These are phyloP conservation scores for Plectus sambesii DNA, from an alignment of 1,140 invertebrate species.

Conservation along the genomic window DNA sequence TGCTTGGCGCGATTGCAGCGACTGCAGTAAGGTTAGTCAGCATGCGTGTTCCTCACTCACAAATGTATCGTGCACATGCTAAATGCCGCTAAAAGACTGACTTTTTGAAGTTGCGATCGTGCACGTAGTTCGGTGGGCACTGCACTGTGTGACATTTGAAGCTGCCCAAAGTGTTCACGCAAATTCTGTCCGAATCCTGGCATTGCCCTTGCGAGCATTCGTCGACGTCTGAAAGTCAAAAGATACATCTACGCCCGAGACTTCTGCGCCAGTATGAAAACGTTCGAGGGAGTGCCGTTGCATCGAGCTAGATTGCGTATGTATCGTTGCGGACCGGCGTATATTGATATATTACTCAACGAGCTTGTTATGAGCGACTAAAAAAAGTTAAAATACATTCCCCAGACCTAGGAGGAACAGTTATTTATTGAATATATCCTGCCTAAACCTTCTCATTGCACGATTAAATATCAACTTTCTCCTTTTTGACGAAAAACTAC, in stretches of 20 bases:
- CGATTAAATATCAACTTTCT: no score
- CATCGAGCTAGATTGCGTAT: slow-evolving; percentile 5
- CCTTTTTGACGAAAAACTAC: no score
- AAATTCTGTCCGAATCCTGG: slow-evolving; percentile 61
- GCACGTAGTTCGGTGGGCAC: slow-evolving; percentile 69
- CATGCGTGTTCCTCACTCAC: background rate
- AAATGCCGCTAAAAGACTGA: slow-evolving; percentile 48
- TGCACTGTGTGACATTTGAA: slow-evolving; percentile 71
- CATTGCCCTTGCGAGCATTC: slow-evolving; percentile 60
- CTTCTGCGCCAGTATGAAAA: no score
- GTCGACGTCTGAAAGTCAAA: slow-evolving; percentile 80
- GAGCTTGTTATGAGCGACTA: no score
- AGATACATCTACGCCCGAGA: no score
- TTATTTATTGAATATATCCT: no score
- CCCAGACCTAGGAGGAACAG: no score
- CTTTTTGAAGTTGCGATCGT: slow-evolving; percentile 62
- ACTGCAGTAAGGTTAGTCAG: slow-evolving; percentile 21
- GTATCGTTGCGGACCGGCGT: no score
- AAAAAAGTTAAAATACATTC: no score
- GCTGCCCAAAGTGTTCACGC: slow-evolving; percentile 75
- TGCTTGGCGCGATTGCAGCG: slow-evolving; percentile 33
- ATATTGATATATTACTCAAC: no score
- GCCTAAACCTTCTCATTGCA: no score
- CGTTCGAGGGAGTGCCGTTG: background rate
- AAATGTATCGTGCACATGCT: background rate